A percentile compares a stretch with the other conserved stretches of the same genome.
These are phyloP conservation scores for Mastigias papua DNA, from an alignment of 30 jellyfish, hydroid and myxozoan species.

Conservation along the genomic window DNA sequence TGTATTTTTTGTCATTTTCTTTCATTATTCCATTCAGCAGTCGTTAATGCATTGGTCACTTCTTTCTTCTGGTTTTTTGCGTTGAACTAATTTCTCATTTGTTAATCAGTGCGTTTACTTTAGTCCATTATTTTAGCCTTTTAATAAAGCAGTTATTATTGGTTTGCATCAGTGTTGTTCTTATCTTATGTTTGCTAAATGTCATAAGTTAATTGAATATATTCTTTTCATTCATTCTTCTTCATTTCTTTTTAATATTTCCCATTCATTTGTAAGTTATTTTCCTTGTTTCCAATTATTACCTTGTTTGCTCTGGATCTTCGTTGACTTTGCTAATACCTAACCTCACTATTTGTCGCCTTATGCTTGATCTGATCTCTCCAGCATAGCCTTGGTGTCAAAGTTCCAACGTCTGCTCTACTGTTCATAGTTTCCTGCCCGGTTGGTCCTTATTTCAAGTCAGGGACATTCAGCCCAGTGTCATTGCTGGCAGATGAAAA, in stretches of 20 bases:
- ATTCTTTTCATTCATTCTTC: no score
- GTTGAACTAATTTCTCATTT: background rate
- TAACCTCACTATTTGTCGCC: background rate
- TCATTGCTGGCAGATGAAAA: constrained; percentile 88
- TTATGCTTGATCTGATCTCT: background rate
- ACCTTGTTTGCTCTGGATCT: no score
- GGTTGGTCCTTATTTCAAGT: constrained; percentile 89
- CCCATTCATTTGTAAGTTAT: no score
- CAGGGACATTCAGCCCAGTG: constrained; percentile 86
- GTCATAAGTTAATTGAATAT: background rate
- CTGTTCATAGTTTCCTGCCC: constrained; percentile 91
- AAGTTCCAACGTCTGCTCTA: constrained; percentile 87
- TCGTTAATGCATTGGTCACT: background rate
- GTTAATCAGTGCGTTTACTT: background rate
- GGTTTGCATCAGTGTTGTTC: background rate
- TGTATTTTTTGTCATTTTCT: no score
- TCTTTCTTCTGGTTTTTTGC: background rate
- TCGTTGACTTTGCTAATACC: background rate
- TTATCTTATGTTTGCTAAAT: background rate
- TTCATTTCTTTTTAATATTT: no score
- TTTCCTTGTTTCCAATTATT: no score
- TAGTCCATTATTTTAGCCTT: background rate
- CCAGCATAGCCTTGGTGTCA: constrained; percentile 93
- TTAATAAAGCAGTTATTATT: background rate
- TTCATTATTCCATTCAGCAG: background rate